Percentiles rank a stretch among this genome's conserved stretches.
These are phyloP conservation scores for Psittacara wagleri DNA, from an alignment of 2,113 vertebrate species.

Conservation along the genomic window DNA sequence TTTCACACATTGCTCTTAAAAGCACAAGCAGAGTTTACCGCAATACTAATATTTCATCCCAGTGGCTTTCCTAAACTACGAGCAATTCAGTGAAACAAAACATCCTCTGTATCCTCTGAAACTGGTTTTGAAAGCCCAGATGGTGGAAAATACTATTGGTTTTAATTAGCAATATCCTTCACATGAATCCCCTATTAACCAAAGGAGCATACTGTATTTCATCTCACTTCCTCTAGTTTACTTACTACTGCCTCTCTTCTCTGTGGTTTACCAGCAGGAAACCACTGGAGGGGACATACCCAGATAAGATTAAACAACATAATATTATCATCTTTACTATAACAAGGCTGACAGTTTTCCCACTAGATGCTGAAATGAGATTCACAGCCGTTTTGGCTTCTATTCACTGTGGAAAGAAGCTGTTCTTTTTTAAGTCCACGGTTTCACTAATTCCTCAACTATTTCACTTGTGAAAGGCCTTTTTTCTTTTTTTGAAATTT, in stretches of 20 bases:
- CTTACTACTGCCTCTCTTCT: conserved; percentile 30
- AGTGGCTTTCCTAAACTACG: background rate
- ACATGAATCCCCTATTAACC: conserved; percentile 16
- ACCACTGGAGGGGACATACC: conserved; percentile 39
- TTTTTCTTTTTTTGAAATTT: background rate
- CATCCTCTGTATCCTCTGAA: conserved; percentile 14
- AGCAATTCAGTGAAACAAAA: conserved; percentile 16
- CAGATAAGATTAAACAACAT: conserved; percentile 60
- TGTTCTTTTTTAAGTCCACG: background rate
- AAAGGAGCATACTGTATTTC: background rate
- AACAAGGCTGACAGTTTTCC: conserved; percentile 31
- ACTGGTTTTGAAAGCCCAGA: conserved; percentile 26
- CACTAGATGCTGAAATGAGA: conserved; percentile 31
- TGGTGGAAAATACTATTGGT: background rate
- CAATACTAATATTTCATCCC: conserved; percentile 15
- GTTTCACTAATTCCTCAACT: background rate
- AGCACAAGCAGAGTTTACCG: background rate
- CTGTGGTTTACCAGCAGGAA: conserved; percentile 69
- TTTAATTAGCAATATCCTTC: conserved; percentile 48
- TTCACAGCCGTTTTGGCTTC: background rate
- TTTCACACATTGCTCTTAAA: background rate
- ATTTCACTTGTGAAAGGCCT: background rate
- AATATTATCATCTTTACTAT: conserved; percentile 55
- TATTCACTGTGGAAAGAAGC: background rate
- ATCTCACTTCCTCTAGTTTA: conserved; percentile 45